A percentile compares a stretch with the other conserved stretches of the same genome.
Evolutionary conservation across 2,888 invertebrate genomes (phyloP).

Genomic region (Latheticus oryzae): DNA sequence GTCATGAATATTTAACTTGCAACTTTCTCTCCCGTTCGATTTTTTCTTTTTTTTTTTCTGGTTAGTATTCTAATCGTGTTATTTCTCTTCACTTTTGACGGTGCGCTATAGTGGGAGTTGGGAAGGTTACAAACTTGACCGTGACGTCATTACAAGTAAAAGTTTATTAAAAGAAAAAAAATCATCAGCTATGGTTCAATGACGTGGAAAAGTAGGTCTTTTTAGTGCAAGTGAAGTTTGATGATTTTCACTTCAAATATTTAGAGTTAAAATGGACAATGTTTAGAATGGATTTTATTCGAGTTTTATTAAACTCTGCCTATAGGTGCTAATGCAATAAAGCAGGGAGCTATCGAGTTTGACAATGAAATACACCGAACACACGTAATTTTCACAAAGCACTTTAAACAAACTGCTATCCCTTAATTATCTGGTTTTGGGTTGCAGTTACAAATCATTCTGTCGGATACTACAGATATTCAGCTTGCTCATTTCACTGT

Average conservation of each 20-base stretch:
- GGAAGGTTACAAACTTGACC: no score
- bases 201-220: no score
- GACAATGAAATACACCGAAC: slow-evolving; percentile 15
- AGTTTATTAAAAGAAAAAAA: no score
- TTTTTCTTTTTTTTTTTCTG: slow-evolving; percentile 8
- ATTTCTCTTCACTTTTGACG: background rate
- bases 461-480: slow-evolving; percentile 38
- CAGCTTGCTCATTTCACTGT: slow-evolving; percentile 37
- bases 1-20: slow-evolving; percentile 22
- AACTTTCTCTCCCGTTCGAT: slow-evolving; percentile 15
- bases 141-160: no score
- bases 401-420: slow-evolving; percentile 36
- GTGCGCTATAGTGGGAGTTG: no score
- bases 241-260: no score
- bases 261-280: no score
- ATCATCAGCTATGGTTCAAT: no score
- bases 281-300: no score
- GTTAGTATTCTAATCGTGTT: slow-evolving; percentile 5
- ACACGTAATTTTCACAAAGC: slow-evolving; percentile 37
- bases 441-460: slow-evolving; percentile 34
- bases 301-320: no score
- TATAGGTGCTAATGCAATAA: no score
- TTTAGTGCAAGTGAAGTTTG: no score
- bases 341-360: slow-evolving; percentile 15
- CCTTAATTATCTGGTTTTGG: slow-evolving; percentile 36